Evolutionary conservation across 2,113 vertebrate genomes (phyloP).

Genomic region (Amphilophus citrinellus): DNA sequence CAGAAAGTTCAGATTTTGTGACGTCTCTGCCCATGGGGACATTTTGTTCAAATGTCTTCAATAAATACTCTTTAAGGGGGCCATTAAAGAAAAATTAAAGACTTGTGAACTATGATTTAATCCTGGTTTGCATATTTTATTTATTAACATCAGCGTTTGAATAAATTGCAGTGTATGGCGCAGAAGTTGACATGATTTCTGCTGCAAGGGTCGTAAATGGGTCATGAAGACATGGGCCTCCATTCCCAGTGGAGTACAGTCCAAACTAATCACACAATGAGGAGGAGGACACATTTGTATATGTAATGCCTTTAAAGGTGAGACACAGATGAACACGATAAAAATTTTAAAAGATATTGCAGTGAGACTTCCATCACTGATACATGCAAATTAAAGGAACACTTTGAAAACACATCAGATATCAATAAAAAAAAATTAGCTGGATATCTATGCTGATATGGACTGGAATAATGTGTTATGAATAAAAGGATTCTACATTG

Average conservation of each 20-base stretch:
- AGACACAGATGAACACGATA: no score
- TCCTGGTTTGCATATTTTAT: slow-evolving; percentile 57
- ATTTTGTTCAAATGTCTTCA: slow-evolving; percentile 30
- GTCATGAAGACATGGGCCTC: slow-evolving; percentile 19
- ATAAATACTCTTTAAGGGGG: slow-evolving; percentile 52
- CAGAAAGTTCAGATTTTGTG: slow-evolving; percentile 14
- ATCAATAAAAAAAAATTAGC: no score
- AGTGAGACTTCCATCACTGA: no score
- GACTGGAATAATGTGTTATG: no score
- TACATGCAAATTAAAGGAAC: no score
- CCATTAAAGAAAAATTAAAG: slow-evolving; percentile 41
- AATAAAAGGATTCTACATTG: no score
- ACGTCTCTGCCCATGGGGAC: slow-evolving; percentile 26
- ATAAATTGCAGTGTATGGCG: slow-evolving; percentile 16
- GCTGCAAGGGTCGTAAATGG: slow-evolving; percentile 42
- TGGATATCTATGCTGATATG: no score
- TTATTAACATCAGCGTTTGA: slow-evolving; percentile 49
- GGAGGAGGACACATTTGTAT: not conserved
- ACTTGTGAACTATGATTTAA: slow-evolving; percentile 22
- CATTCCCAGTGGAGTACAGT: not conserved
- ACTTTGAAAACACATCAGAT: no score
- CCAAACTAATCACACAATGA: not conserved
- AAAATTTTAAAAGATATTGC: no score
- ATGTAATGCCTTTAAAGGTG: not conserved
- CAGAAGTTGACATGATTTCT: slow-evolving; percentile 40